Percentiles rank a stretch among this genome's conserved stretches.
phyloP scores from a whole-genome alignment of 2,113 vertebrate genomes.

The Carlito syrichta region DNA sequence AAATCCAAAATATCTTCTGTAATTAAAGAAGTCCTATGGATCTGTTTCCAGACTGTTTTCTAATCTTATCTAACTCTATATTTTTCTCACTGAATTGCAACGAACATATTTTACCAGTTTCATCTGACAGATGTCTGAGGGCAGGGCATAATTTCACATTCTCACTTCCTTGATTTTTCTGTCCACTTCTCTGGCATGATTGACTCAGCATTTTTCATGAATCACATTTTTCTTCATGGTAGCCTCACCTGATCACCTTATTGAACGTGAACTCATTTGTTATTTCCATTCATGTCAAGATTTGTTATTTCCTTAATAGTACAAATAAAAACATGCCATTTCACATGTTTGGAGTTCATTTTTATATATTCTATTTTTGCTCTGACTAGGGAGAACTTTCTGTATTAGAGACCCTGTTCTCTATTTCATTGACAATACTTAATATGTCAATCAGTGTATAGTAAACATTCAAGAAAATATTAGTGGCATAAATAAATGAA shows the following conservation, averaged over 20 bases:
- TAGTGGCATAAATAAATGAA: not conserved
- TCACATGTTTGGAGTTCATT: not conserved
- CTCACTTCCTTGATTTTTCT: not conserved
- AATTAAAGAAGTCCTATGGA: not conserved
- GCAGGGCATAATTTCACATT: not conserved
- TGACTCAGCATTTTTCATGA: not conserved
- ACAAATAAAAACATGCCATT: not conserved
- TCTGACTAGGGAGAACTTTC: fast-evolving
- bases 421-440: not conserved
- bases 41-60: not conserved
- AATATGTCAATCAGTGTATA: not conserved
- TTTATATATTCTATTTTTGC: not conserved
- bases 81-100: not conserved
- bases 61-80: not conserved
- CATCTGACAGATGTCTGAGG: not conserved
- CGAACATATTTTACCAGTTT: not conserved
- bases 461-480: not conserved
- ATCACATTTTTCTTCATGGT: not conserved
- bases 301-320: not conserved
- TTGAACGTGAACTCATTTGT: not conserved
- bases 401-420: not conserved
- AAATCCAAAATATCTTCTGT: not conserved
- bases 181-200: not conserved
- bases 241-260: fast-evolving
- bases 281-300: not conserved